Conservation (phyloP, 2,113 vertebrate genomes). For the Catagonus wagneri region DNA sequence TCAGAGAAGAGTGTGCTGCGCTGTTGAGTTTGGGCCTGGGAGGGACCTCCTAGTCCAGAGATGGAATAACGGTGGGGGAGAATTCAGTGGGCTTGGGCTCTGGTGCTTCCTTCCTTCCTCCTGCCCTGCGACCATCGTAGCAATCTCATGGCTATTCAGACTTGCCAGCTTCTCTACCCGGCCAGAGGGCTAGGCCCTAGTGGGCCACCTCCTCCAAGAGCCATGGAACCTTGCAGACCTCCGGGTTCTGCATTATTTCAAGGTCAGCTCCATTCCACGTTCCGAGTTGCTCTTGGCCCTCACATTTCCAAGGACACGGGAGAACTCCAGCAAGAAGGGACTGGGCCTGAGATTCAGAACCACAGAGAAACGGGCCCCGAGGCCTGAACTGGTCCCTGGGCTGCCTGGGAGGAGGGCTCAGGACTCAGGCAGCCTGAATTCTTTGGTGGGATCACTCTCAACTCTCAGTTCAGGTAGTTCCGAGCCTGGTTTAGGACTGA, state of each 20-base stretch:
- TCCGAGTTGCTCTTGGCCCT: conserved; percentile 15
- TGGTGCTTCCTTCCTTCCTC: not conserved
- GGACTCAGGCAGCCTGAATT: not conserved
- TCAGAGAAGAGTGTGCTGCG: not conserved
- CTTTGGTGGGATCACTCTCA: not conserved
- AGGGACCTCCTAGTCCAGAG: not conserved
- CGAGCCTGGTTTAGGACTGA: not conserved
- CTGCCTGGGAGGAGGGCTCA: not conserved
- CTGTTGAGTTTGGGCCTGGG: not conserved
- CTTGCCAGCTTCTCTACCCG: not conserved
- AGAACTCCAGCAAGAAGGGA: not conserved
- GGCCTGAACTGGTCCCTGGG: not conserved
- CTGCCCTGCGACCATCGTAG: not conserved
- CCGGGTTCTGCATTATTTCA: conserved; percentile 55
- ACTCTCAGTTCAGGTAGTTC: not conserved
- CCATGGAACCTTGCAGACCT: not conserved
- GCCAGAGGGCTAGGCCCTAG: not conserved
- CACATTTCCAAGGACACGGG: not conserved
- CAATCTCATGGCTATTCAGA: not conserved
- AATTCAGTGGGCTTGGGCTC: not conserved
- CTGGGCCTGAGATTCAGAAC: not conserved
- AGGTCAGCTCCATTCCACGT: not conserved
- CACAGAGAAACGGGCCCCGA: not conserved
- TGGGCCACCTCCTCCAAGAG: not conserved
- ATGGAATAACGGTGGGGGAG: not conserved